A percentile compares a stretch with the other conserved stretches of the same genome.
Evolutionary conservation across 2,797 vertebrate genomes (phyloP).

Genomic region (Neomorphus geoffroyi): DNA sequence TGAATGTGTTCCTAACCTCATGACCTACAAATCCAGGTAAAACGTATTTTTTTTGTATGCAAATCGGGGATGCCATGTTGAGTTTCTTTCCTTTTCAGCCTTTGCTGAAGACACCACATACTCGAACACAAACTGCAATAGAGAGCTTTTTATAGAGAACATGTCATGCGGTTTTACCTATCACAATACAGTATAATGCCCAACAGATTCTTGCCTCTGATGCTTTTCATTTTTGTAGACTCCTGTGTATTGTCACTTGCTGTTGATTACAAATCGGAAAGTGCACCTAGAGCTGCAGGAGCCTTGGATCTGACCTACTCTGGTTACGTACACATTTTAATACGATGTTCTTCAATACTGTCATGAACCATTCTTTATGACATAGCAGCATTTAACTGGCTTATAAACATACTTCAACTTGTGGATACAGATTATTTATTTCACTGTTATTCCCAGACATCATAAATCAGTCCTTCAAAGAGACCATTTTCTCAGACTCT

Average conservation of each 20-base stretch:
- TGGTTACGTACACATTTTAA: not conserved
- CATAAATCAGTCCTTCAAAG: not conserved
- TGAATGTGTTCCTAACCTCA: not conserved
- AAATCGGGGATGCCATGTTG: not conserved
- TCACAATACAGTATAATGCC: not conserved
- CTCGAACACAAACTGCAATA: not conserved
- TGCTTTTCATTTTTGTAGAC: not conserved
- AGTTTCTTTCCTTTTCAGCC: not conserved
- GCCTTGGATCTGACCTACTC: not conserved
- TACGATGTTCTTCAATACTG: not conserved
- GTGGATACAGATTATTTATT: not conserved
- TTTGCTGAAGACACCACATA: not conserved
- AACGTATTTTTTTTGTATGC: not conserved
- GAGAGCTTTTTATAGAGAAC: not conserved
- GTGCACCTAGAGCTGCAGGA: not conserved
- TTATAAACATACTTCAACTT: not conserved
- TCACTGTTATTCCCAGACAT: not conserved
- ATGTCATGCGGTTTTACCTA: not conserved
- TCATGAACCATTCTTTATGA: not conserved
- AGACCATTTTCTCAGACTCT: not conserved
- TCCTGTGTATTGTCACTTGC: not conserved
- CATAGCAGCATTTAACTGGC: not conserved
- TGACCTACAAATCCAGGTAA: not conserved
- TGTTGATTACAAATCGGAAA: not conserved
- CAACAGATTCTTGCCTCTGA: not conserved